Conservation (phyloP, 2,113 vertebrate species). For the Myotis davidii region DNA sequence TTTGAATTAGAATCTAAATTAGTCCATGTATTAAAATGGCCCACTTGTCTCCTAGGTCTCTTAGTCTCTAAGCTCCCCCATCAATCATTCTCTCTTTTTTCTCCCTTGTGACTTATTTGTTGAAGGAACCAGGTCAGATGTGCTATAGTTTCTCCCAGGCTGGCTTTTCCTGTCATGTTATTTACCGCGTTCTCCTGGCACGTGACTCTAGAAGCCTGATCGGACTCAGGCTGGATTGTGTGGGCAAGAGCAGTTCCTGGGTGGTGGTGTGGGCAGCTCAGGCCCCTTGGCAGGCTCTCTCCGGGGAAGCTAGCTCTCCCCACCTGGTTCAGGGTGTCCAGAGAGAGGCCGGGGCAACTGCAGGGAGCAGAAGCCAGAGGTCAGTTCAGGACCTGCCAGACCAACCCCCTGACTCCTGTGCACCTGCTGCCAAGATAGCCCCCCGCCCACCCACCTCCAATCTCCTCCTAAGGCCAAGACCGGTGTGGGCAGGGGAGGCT, state of each 20-base stretch:
- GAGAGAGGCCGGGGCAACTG: background rate
- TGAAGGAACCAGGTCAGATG: background rate
- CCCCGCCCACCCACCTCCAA: too few species aligned
- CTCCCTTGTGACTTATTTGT: background rate
- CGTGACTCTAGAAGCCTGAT: background rate
- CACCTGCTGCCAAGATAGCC: too few species aligned
- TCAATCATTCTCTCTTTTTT: background rate
- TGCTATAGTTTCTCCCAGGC: background rate
- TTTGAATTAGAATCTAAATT: conserved; percentile 22
- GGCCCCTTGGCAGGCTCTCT: background rate
- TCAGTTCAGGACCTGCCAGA: background rate
- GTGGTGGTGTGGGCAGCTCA: too few species aligned
- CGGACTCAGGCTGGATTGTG: background rate
- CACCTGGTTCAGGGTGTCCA: background rate
- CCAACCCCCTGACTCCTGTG: background rate
- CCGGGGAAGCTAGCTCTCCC: background rate
- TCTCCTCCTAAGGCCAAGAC: background rate
- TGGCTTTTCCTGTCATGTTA: background rate
- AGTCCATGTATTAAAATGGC: background rate
- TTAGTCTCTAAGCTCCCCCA: background rate
- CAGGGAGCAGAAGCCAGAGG: background rate
- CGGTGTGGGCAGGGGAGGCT: background rate
- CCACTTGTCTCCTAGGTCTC: background rate
- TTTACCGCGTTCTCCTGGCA: background rate
- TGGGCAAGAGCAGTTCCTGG: background rate